phyloP scores from a whole-genome alignment of 2,888 invertebrate species.

The Diarsia brunnea region DNA sequence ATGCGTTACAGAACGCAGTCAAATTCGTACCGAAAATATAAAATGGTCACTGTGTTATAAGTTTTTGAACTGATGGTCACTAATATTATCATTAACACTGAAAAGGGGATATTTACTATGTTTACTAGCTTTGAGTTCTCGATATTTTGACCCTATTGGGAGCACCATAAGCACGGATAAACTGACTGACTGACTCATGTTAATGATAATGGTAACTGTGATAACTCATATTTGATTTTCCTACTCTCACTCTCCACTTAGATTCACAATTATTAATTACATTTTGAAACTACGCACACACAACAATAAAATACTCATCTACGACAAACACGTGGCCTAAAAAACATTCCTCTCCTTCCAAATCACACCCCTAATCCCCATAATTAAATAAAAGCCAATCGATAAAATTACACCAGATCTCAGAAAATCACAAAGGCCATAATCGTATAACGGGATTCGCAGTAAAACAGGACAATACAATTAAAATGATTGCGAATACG shows the following conservation, averaged over 20 bases:
- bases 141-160: too few species aligned
- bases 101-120: too few species aligned
- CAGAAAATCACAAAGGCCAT: constrained; percentile 75
- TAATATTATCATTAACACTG: too few species aligned
- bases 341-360: constrained; percentile 38
- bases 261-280: not conserved
- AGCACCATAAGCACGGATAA: too few species aligned
- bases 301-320: not conserved
- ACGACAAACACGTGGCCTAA: not conserved
- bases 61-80: too few species aligned
- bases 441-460: constrained; percentile 88
- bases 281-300: not conserved
- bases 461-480: constrained; percentile 89
- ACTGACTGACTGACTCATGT: too few species aligned
- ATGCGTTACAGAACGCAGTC: not conserved
- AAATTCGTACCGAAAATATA: not conserved
- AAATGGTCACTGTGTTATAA: not conserved
- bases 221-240: not conserved
- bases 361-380: constrained; percentile 53
- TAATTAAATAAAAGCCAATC: constrained; percentile 69
- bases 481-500: constrained; percentile 86
- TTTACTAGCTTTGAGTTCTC: too few species aligned
- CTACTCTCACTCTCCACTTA: not conserved
- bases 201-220: not conserved
- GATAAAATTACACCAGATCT: constrained; percentile 76